Base-by-base conservation (phyloP, 2,888 invertebrate species). In the Ophion slaviceki region DNA sequence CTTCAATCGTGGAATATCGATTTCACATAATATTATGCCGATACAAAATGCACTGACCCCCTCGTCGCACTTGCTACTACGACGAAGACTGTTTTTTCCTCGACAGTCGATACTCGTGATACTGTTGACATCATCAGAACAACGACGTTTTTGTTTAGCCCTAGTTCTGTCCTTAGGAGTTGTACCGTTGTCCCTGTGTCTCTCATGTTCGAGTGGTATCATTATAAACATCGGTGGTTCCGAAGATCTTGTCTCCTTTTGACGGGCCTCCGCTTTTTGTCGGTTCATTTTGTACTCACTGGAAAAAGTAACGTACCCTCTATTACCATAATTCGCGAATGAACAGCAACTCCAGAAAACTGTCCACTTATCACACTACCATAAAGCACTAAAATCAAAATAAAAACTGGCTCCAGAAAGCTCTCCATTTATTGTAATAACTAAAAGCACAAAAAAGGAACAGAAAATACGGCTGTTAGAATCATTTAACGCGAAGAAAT, bases 161-260 rank as follows among this genome's bases (percentile, higher is more conserved):
- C 45, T 78, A 2, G 2, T 53, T 75, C n/a, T 78, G 3, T 71
- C 81, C 0, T 71, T 72, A 36, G 45, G 72, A 20, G 40, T 57
- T 45, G 67, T 57, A 17, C 17, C 47, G 7, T 53, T 53, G 17
- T 80, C 72, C 40, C 64, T 62, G 3, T 70, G 72, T 17, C 20
- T 76, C 40, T 70, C 70, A 32, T 84, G 74, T 61, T 89, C 88
- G 11, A 90, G 62, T 4, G 90, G 90, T 53, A 90, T 81, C 89
- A 90, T 89, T 57, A 90, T 57, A 67, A 82, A 90, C 87, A 89
- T 88, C 8, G 89, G 86, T 24, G 87, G 86, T 17, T n/a, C 59
- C 5, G 7, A 71, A 14, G 68, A 47, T 24, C 76, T 67, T 14
- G 80, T 80, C 24, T 70, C 64, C 72, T 84, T 59, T 57, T 68